A percentile compares a stretch with the other conserved stretches of the same genome.
Conservation (phyloP, 2,113 vertebrate species). For the Catharus fuscescens region DNA sequence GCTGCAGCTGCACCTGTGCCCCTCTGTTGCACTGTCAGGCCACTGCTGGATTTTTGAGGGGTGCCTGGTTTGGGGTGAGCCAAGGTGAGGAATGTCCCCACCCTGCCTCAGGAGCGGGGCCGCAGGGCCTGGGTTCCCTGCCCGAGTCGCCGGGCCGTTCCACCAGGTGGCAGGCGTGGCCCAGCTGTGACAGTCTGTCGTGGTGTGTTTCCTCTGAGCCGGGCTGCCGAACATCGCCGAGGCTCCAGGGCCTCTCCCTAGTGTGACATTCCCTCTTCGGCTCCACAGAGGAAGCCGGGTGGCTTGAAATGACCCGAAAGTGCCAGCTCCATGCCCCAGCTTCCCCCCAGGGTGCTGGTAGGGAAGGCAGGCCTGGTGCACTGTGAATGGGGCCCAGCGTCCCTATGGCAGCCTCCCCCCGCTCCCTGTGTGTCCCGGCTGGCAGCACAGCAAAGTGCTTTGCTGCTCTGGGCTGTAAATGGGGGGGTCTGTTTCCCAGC, state of each 20-base stretch:
- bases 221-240: not conserved
- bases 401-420: not conserved
- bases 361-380: not conserved
- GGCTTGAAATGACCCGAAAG: accelerated
- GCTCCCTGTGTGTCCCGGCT: accelerated
- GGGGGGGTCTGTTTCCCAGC: constrained; percentile 30
- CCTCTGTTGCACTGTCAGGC: accelerated
- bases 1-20: accelerated
- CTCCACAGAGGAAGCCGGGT: accelerated
- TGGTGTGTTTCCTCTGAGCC: not conserved
- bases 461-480: constrained; percentile 6
- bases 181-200: not conserved
- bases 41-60: accelerated
- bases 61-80: not conserved
- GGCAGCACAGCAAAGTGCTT: not conserved
- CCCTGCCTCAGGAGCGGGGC: accelerated
- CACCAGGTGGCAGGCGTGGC: constrained; percentile 34
- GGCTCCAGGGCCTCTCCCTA: not conserved
- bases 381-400: accelerated
- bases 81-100: accelerated
- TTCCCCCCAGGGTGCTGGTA: accelerated
- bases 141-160: accelerated
- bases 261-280: accelerated
- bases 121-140: not conserved
- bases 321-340: not conserved